Percentiles rank a stretch among this genome's conserved stretches.
Evolutionary conservation across 2,797 vertebrate genomes (phyloP).

Genomic region (Streptopelia turtur): DNA sequence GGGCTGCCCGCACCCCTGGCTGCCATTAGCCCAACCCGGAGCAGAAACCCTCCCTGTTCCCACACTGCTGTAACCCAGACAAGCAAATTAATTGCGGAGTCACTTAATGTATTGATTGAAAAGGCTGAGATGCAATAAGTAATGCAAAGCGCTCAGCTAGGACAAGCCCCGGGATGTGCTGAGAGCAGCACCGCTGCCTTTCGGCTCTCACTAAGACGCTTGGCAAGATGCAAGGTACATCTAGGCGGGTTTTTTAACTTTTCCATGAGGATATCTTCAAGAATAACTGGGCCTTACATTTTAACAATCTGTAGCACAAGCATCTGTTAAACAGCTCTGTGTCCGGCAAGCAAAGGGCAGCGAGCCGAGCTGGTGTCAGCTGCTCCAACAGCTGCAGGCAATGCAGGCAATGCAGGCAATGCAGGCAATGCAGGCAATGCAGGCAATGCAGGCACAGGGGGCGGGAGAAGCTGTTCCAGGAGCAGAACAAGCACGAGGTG

Average conservation of each 20-base stretch:
- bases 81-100: background rate
- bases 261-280: background rate
- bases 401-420: background rate
- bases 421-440: background rate
- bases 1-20: fast-evolving
- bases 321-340: background rate
- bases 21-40: background rate
- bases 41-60: background rate
- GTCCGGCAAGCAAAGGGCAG: background rate
- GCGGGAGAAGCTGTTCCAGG: background rate
- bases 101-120: background rate
- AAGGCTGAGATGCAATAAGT: background rate
- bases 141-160: background rate
- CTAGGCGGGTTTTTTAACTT: fast-evolving
- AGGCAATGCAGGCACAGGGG: background rate
- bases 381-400: background rate
- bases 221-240: background rate
- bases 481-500: background rate
- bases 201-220: fast-evolving
- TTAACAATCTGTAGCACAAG: background rate
- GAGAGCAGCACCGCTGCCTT: fast-evolving
- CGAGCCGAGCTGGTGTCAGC: fast-evolving
- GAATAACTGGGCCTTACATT: background rate
- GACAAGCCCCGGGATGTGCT: background rate
- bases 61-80: background rate